A percentile compares a stretch with the other conserved stretches of the same genome.
These are phyloP conservation scores for Helleia helle DNA, from an alignment of 2,888 invertebrate genomes.

Conservation along the genomic window DNA sequence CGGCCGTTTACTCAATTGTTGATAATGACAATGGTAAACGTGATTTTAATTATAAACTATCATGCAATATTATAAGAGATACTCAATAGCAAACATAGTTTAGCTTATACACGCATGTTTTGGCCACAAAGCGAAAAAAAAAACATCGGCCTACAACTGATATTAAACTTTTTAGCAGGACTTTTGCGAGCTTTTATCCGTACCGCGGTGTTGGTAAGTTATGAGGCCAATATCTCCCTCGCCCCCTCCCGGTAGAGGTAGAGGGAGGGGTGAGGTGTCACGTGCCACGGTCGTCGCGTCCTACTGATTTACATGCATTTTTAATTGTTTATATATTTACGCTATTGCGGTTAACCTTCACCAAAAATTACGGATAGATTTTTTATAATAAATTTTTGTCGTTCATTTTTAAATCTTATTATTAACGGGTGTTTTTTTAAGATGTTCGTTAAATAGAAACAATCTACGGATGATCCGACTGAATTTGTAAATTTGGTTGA, in stretches of 20 bases:
- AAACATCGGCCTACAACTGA: conserved; percentile 5
- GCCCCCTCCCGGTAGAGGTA: not conserved
- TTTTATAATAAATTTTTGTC: too few species aligned
- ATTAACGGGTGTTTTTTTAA: not conserved
- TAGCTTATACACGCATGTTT: too few species aligned
- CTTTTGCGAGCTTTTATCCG: conserved; percentile 6
- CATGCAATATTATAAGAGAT: too few species aligned
- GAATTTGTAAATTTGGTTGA: too few species aligned
- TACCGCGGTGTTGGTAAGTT: conserved; percentile 5
- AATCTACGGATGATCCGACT: too few species aligned
- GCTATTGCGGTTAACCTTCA: conserved; percentile 1
- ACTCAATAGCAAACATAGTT: too few species aligned
- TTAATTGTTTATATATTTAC: conserved; percentile 25
- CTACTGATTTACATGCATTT: conserved; percentile 33
- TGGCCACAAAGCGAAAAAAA: too few species aligned
- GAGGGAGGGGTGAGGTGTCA: too few species aligned
- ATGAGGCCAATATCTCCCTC: conserved; percentile 2
- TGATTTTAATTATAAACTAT: too few species aligned
- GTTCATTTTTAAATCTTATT: not conserved
- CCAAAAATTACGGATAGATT: conserved; percentile 1
- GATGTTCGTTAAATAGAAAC: too few species aligned
- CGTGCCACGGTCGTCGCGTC: conserved; percentile 21
- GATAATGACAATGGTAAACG: too few species aligned
- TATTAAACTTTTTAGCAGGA: conserved; percentile 9
- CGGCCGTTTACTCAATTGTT: too few species aligned